Percentiles rank a stretch among this genome's conserved stretches.
Evolutionary conservation across 2,797 vertebrate genomes (phyloP).

Genomic region (Argyrosomus regius): DNA sequence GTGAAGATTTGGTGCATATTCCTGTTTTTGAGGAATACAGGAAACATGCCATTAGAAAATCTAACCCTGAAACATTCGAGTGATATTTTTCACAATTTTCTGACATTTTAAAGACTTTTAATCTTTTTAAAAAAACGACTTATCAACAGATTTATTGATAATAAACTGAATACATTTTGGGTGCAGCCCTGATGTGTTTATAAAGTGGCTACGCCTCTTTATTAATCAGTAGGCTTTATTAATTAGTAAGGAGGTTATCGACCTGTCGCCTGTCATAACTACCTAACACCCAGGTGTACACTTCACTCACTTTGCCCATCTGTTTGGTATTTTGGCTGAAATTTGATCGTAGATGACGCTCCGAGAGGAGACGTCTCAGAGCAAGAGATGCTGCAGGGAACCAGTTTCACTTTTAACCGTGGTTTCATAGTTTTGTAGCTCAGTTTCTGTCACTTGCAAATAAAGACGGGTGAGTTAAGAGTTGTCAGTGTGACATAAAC

Average conservation of each 20-base stretch:
- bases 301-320: neutral
- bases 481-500: too few species aligned
- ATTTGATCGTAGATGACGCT: neutral
- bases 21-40: neutral
- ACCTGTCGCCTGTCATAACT: neutral
- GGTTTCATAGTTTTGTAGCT: too few species aligned
- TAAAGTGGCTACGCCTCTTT: neutral
- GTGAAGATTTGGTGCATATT: too few species aligned
- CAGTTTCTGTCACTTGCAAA: too few species aligned
- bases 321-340: neutral
- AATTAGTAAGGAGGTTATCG: neutral
- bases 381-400: too few species aligned
- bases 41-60: neutral
- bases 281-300: neutral
- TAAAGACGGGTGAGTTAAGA: too few species aligned
- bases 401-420: too few species aligned
- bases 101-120: neutral
- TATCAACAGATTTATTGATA: neutral
- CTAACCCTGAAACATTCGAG: neutral
- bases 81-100: neutral
- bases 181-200: neutral
- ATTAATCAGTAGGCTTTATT: neutral
- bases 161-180: neutral
- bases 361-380: too few species aligned
- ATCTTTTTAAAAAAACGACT: neutral